Percentiles rank a stretch among this genome's conserved stretches.
Conservation (phyloP, 2,113 vertebrate species). For the Ondatra zibethicus region DNA sequence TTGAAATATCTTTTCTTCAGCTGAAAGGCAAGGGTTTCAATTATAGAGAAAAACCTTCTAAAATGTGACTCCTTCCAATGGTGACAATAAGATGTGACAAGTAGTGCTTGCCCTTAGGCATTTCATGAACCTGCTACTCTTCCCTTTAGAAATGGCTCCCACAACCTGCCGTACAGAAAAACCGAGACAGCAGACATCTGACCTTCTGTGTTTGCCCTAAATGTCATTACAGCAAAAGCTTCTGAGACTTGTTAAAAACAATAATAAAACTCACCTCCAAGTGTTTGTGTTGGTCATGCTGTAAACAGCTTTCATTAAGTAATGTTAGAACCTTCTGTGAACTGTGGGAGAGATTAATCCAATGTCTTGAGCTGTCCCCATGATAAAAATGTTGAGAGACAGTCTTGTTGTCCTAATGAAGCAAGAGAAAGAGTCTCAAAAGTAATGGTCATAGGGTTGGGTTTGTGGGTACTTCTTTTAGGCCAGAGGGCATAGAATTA, state of each 20-base stretch:
- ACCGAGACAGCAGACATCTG: background rate
- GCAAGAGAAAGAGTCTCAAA: background rate
- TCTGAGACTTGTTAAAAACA: constrained; percentile 34
- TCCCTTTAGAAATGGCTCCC: constrained; percentile 46
- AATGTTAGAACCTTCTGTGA: constrained; percentile 7
- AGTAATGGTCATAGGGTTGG: background rate
- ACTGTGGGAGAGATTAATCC: background rate
- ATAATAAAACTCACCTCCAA: background rate
- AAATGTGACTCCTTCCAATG: background rate
- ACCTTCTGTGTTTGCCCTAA: constrained; percentile 40
- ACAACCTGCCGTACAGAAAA: constrained; percentile 40
- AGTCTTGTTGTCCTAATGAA: background rate
- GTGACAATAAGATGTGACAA: constrained; percentile 41
- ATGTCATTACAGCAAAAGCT: constrained; percentile 57
- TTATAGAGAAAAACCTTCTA: constrained; percentile 67
- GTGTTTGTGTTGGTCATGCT: constrained; percentile 15
- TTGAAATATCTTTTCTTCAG: constrained; percentile 65
- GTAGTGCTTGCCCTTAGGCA: constrained; percentile 1
- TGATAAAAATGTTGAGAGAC: background rate
- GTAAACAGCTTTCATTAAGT: constrained; percentile 59
- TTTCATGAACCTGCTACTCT: constrained; percentile 51
- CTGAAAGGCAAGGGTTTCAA: constrained; percentile 69
- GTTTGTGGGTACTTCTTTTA: constrained; percentile 22
- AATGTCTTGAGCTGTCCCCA: background rate
- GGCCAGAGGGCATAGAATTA: background rate